Base-by-base conservation (phyloP, 2,888 invertebrate species). In the Philereme transversata region DNA sequence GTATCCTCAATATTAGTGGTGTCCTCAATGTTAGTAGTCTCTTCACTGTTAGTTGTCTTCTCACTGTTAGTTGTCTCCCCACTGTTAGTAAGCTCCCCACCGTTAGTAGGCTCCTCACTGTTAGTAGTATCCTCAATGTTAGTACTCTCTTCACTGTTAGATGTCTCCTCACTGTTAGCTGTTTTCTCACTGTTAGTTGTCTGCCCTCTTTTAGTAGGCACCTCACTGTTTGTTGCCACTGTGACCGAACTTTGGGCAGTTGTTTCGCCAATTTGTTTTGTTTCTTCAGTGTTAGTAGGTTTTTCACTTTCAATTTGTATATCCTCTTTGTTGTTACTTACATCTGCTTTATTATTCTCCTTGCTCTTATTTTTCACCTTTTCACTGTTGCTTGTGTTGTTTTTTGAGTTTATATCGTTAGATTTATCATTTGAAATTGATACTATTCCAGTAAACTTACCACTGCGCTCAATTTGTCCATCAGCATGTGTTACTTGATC, bases 381-480 rank as follows among this genome's bases (percentile, higher is more conserved):
- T 38, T 38, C 38, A 7, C 8, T 8, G 38, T 38, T 8, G 38
- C 8, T 5, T 38, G 4, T 38, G 8, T 6, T 5, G 4, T 45
- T 51, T 40, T 4, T 5, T 6, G 6, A 33, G 6, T 40, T 5
- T 7, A 5, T 50, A 5, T 36, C 11, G 0, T 46, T 40, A 38
- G 6, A 45, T 51, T 46, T 6, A 40, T n/a, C 4, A 38, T 50
- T 8, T 50, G 50, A 50, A 5, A n/a, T 7, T 34, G n/a, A 22
- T 35, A 54, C 22, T 11, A 36, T 38, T 10, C 5, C 35, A 55
- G 36, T 5, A 34, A 59, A 45, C 5, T 50, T 22, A 41, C n/a
- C 34, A 10, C 4, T 54, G 3, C 35, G 9, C 11, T 59, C 50
- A 5, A 34, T 9, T 40, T 59, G 44, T 45, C 52, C 53, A 49